Base-by-base conservation (phyloP, 2,888 invertebrate species). In the Conchocele bisecta region DNA sequence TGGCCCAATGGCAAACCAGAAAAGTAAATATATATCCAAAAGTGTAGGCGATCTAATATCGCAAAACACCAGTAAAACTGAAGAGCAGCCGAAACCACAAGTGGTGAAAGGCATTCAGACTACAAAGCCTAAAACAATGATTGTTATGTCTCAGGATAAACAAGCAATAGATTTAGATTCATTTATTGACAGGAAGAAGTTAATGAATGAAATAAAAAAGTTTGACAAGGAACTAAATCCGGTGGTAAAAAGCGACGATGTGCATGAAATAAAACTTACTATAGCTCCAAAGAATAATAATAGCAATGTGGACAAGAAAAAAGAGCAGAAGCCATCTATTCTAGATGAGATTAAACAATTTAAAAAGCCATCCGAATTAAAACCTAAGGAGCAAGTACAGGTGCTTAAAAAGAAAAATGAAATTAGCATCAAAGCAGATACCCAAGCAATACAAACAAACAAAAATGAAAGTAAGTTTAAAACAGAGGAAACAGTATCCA, bases 131-230 rank as follows among this genome's bases (percentile, higher is more conserved):
- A 51, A 42, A 24, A 51, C 61, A 28, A 60, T 50, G 42, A 46
- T 76, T 4, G 73, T 76, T 7, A 58, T 76, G 69, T 61, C 54
- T 66, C 59, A 44, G 22, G 73, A 76, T 56, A 72, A 73, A 61
- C 76, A 76, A 59, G 33, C 70, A 50, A 61, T 76, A 6, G 76
- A 76, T 28, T 54, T 76, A 33, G 76, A 76, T 64, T 66, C 73
- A 9, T 76, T 76, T 41, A 74, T 74, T 42, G 71, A 70, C 4
- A 70, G 74, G 31, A 71, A 74, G 41, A 78, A 72, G 31, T 57
- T 82, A 54, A 39, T 82, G 3, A 63, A 42, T 50, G 75, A 82
- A 60, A 69, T 82, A 48, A 74, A 76, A 53, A 69, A 68, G 41
- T 78, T 79, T 57, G 75, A 75, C 24, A 72, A 80, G 57, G 70